Conservation (phyloP, 2,888 invertebrate genomes). For the Andricus curvator region DNA sequence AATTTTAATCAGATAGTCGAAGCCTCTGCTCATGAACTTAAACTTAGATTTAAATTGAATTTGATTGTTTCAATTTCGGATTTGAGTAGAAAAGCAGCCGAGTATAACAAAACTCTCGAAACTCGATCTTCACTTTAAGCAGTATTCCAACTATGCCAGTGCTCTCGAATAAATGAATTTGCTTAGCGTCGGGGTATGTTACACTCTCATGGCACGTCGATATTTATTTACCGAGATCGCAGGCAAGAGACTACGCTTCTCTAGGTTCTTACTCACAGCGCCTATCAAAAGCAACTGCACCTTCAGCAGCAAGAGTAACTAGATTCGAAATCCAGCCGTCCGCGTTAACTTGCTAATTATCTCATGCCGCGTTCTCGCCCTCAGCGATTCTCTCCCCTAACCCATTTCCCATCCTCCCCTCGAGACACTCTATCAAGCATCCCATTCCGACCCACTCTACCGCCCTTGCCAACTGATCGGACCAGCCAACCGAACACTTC, state of each 20-base stretch:
- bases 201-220: conserved; percentile 48
- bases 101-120: background rate
- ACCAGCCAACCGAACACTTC: conserved; percentile 48
- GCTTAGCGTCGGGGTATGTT: conserved; percentile 17
- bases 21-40: background rate
- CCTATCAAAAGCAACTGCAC: conserved; percentile 34
- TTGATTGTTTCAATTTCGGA: background rate
- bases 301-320: conserved; percentile 56
- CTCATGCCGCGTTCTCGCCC: conserved; percentile 47
- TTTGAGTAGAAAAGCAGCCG: background rate
- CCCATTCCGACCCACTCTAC: conserved; percentile 10
- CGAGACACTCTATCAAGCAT: conserved; percentile 39
- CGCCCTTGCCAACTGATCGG: conserved; percentile 27
- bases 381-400: conserved; percentile 39
- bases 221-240: conserved; percentile 56
- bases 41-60: background rate
- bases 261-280: conserved; percentile 5
- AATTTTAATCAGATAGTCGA: background rate
- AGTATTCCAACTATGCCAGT: background rate
- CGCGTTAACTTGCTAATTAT: conserved; percentile 70
- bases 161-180: conserved; percentile 21
- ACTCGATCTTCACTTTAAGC: background rate
- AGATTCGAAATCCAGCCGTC: conserved; percentile 62
- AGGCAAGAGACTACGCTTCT: conserved; percentile 14
- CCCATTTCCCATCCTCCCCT: conserved; percentile 41